Evolutionary conservation across 2,888 invertebrate genomes (phyloP).

Genomic region (Cecidostiba fungosa): DNA sequence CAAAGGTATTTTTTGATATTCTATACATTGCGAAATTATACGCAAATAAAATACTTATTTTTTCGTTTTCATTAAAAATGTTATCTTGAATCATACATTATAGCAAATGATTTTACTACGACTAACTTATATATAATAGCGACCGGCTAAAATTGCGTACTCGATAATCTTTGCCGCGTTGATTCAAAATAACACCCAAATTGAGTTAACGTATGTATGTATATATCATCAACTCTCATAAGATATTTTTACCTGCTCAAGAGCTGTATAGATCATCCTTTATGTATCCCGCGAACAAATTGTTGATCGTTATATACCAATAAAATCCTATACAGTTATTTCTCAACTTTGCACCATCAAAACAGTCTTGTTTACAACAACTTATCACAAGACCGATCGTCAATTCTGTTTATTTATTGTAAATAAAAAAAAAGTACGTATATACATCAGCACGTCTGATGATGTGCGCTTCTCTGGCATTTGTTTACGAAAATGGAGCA

Average conservation of each 20-base stretch:
- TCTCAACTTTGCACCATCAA: neutral
- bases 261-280: neutral
- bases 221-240: neutral
- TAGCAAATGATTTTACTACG: too few relatives aligned
- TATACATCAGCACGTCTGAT: neutral
- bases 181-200: neutral
- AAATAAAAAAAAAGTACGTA: neutral
- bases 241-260: neutral
- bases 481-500: constrained; percentile 30
- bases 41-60: too few relatives aligned
- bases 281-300: neutral
- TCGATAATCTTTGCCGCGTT: neutral
- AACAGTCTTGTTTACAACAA: neutral
- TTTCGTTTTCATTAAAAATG: too few relatives aligned
- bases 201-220: neutral
- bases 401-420: neutral
- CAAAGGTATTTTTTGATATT: too few relatives aligned
- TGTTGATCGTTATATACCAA: too few relatives aligned
- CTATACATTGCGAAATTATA: too few relatives aligned
- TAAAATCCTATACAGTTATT: neutral
- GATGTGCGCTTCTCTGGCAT: neutral
- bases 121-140: too few relatives aligned
- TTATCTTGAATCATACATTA: too few relatives aligned
- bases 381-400: neutral
- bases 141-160: too few relatives aligned